Base-by-base conservation (phyloP, 2,113 vertebrate genomes). In the Periophthalmus modestus region DNA sequence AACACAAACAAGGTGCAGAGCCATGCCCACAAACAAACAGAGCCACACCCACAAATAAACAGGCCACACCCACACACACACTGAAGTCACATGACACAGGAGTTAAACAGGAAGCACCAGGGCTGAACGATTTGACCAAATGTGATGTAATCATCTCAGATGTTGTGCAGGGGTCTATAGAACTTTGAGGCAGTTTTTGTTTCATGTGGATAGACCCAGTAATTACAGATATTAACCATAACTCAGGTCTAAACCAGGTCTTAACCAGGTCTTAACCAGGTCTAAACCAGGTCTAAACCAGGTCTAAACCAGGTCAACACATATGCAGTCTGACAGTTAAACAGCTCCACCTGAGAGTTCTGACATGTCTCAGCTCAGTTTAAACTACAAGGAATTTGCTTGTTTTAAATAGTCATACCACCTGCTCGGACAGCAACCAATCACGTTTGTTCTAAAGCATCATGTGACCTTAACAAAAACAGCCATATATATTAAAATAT, bases 1-100 rank as follows among this genome's bases (percentile, higher is more conserved):
- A 97, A 75, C 71, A 74, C 95, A 95, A 96, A 75, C 65, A 84
- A 85, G 71, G 73, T 84, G 75, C 74, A 79, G 54, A 5, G 10
- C 15, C 13, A 71, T 33, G 11, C 66, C 71, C 62, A 36, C 62
- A 43, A 39, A 61, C 69, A 28, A 2, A 47, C 11, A 19, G 14
- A 23, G 36, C 54, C 14, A 72, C 58, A 21, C 66, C 43, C 65
- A 66, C 34, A 34, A 6, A 33, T 46, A 0, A 52, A 66, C 57
- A 82, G 58, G 77, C 72, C 3, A 58, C 68, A 16, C 80, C 74
- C n/a, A 21, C 24, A 57, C 66, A 57, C 28, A 10, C 15, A 18
- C 15, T 16, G 14, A 18, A 68, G 72, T 13, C 57, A 61, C 28
- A 16, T 19, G 50, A 59, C 68, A 43, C 52, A 66, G 16, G 23